Conservation (phyloP, 92 coral and sea anemone genomes). For the Muricea muricata region DNA sequence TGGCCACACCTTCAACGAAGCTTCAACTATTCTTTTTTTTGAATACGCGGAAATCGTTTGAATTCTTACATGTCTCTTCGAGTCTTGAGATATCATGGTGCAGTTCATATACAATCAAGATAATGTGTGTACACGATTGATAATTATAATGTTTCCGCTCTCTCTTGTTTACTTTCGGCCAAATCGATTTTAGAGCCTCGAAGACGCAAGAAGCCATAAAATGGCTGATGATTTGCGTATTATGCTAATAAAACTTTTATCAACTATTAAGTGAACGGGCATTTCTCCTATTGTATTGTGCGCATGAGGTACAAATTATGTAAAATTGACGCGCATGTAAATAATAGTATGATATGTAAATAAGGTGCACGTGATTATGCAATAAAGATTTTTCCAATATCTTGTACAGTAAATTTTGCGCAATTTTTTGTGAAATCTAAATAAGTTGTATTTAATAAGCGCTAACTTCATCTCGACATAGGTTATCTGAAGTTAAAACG, state of each 20-base stretch:
- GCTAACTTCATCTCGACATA: slow-evolving; percentile 11
- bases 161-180: not conserved
- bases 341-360: not conserved
- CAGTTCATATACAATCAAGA: not conserved
- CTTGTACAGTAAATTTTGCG: not conserved
- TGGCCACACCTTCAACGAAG: not conserved
- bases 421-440: not conserved
- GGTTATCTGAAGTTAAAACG: slow-evolving; percentile 2
- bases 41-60: slow-evolving; percentile 7
- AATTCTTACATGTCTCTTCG: slow-evolving; percentile 20
- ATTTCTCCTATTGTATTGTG: too few relatives aligned
- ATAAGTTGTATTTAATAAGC: not conserved
- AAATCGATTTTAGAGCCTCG: slow-evolving; percentile 25
- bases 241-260: too few relatives aligned
- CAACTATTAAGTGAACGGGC: too few relatives aligned
- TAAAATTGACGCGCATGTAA: not conserved
- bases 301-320: not conserved
- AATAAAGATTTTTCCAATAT: not conserved
- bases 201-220: not conserved
- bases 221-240: not conserved
- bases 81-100: not conserved
- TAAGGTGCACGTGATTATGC: not conserved
- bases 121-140: slow-evolving; percentile 28
- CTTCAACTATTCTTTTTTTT: not conserved
- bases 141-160: slow-evolving; percentile 24